Conservation (phyloP, 2,797 vertebrate genomes). For the Enoplosus armatus region DNA sequence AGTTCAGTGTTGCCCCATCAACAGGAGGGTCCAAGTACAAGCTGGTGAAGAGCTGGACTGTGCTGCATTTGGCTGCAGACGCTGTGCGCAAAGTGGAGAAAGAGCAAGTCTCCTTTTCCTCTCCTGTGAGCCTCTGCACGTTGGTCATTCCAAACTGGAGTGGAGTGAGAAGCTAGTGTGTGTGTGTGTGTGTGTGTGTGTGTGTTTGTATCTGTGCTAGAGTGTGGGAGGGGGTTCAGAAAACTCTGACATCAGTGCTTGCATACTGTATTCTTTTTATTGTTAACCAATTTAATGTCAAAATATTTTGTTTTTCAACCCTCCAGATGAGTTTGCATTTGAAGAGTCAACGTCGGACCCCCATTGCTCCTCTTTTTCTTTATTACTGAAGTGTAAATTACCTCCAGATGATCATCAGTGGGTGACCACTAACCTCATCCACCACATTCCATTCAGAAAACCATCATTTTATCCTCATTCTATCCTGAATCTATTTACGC, state of each 20-base stretch:
- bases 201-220: conserved; percentile 7
- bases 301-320: not conserved
- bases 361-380: not conserved
- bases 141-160: conserved; percentile 47
- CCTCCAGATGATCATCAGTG: conserved; percentile 6
- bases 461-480: not conserved
- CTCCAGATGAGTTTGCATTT: not conserved
- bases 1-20: conserved; percentile 33
- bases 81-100: conserved; percentile 48
- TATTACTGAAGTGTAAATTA: not conserved
- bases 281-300: not conserved
- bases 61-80: conserved; percentile 39
- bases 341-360: not conserved
- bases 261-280: not conserved
- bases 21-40: not conserved
- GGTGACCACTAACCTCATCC: not conserved
- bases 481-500: not conserved
- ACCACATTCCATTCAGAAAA: conserved; percentile 12
- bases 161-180: conserved; percentile 34
- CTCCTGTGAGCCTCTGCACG: conserved; percentile 29
- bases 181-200: not conserved
- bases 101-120: conserved; percentile 17
- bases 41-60: conserved; percentile 6
- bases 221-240: conserved; percentile 37
- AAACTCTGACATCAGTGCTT: conserved; percentile 8